Conservation (phyloP, 30 jellyfish, hydroid and myxozoan genomes). For the Turritopsis rubra region DNA sequence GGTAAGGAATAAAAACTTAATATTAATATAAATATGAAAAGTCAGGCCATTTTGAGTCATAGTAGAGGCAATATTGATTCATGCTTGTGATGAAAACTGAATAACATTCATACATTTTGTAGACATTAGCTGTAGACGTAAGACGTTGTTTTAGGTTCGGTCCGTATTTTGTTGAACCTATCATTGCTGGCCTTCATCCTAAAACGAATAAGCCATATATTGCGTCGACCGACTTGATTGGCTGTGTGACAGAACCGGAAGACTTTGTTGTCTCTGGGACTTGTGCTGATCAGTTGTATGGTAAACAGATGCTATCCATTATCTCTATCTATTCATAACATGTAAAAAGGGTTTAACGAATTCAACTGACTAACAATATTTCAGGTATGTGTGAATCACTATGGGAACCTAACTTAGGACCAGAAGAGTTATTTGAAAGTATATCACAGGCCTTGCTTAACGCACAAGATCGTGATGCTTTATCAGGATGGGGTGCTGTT, state of each 20-base stretch:
- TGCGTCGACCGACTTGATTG: slow-evolving; percentile 91
- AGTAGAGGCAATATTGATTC: neutral
- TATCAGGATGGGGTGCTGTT: slow-evolving; percentile 99
- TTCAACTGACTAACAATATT: neutral
- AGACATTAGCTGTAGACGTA: neutral
- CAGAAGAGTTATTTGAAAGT: slow-evolving; percentile 88
- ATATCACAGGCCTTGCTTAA: slow-evolving; percentile 80
- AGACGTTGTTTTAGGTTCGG: slow-evolving; percentile 69
- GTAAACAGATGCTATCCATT: too few relatives aligned
- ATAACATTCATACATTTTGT: neutral
- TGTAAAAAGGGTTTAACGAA: too few relatives aligned
- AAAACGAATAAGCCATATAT: slow-evolving; percentile 79
- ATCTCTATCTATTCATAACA: too few relatives aligned
- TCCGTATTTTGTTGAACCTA: slow-evolving; percentile 92
- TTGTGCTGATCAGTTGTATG: slow-evolving; percentile 78
- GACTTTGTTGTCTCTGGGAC: slow-evolving; percentile 94
- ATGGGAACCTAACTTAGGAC: slow-evolving; percentile 95
- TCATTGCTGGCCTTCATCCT: slow-evolving; percentile 86
- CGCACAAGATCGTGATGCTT: slow-evolving; percentile 93
- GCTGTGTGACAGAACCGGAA: slow-evolving; percentile 85
- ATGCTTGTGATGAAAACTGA: neutral
- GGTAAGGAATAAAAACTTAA: too few relatives aligned
- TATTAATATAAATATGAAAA: too few relatives aligned
- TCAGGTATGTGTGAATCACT: slow-evolving; percentile 88
- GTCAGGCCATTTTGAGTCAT: too few relatives aligned